Percentiles rank a stretch among this genome's conserved stretches.
Conservation (phyloP, 2,797 vertebrate genomes). For the Etheostoma perlongum region DNA sequence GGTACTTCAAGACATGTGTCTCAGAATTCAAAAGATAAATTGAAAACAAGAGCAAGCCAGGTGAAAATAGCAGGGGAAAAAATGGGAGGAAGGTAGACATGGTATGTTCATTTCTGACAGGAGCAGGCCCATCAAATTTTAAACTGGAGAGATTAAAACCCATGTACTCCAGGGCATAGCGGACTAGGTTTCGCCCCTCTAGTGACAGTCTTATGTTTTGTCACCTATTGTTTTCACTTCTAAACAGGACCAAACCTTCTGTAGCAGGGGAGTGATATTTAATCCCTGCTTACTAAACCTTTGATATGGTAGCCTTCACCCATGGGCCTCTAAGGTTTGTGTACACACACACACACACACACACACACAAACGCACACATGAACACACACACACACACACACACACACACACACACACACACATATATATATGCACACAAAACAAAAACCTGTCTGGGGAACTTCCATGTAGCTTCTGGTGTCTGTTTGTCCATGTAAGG, state of each 20-base stretch:
- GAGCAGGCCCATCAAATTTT: slow-evolving; percentile 41
- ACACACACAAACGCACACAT: background rate
- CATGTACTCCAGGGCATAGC: slow-evolving; percentile 57
- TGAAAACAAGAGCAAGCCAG: slow-evolving; percentile 49
- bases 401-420: slow-evolving; percentile 19
- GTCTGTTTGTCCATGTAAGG: slow-evolving; percentile 86
- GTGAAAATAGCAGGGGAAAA: slow-evolving; percentile 12
- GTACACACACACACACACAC: slow-evolving; percentile 62
- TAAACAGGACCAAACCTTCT: slow-evolving; percentile 75
- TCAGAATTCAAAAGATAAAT: slow-evolving; percentile 44
- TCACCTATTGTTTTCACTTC: slow-evolving; percentile 81
- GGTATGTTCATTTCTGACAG: slow-evolving; percentile 38
- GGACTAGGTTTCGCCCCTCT: slow-evolving; percentile 78
- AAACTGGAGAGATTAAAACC: slow-evolving; percentile 64
- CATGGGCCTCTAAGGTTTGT: slow-evolving; percentile 71
- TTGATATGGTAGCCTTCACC: slow-evolving; percentile 84
- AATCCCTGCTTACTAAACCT: slow-evolving; percentile 81
- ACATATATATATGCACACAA: slow-evolving; percentile 46
- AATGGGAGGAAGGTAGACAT: background rate
- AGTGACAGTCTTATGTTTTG: slow-evolving; percentile 78
- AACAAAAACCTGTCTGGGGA: slow-evolving; percentile 72
- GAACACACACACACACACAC: background rate
- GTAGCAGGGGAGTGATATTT: slow-evolving; percentile 76
- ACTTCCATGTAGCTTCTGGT: slow-evolving; percentile 72
- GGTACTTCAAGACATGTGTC: slow-evolving; percentile 56